These are phyloP conservation scores for Homalodisca vitripennis DNA, from an alignment of 1,140 invertebrate genomes.

Conservation along the genomic window DNA sequence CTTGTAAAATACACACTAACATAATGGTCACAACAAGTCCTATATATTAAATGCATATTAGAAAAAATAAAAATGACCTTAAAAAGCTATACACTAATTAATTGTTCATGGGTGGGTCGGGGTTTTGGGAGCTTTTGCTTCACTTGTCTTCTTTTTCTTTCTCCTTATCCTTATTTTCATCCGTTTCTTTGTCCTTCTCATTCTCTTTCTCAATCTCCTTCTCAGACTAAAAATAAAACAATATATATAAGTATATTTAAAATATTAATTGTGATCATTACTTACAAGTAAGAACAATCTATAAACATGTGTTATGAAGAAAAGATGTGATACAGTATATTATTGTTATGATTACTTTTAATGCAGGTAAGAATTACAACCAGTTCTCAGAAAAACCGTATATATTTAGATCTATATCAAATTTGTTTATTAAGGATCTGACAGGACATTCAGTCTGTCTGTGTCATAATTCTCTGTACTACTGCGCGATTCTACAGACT, in stretches of 20 bases:
- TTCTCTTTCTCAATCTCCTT: slow-evolving; percentile 40
- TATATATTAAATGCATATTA: slow-evolving; percentile 28
- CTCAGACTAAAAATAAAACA: slow-evolving; percentile 40
- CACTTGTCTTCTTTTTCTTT: slow-evolving; percentile 37
- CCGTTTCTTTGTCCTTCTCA: slow-evolving; percentile 41
- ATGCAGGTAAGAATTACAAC: too few relatives aligned
- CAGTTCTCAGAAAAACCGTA: too few relatives aligned
- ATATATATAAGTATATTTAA: slow-evolving; percentile 15
- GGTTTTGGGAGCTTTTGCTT: slow-evolving; percentile 4
- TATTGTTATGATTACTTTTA: too few relatives aligned
- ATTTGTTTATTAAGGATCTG: too few relatives aligned
- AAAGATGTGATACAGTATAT: too few relatives aligned
- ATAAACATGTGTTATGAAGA: too few relatives aligned
- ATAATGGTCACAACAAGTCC: slow-evolving; percentile 18
- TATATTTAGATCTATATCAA: too few relatives aligned
- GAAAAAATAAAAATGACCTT: slow-evolving; percentile 31
- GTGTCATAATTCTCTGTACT: too few relatives aligned
- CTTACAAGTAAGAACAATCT: too few relatives aligned
- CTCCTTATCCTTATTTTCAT: slow-evolving; percentile 40
- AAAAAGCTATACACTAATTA: slow-evolving; percentile 35
- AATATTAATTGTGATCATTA: too few relatives aligned
- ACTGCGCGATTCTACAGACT: too few relatives aligned
- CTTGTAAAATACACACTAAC: slow-evolving; percentile 27
- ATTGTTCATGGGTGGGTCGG: slow-evolving; percentile 23
- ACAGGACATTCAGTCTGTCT: too few relatives aligned